phyloP scores from a whole-genome alignment of 1,140 invertebrate species.

The Drosophila varians region DNA sequence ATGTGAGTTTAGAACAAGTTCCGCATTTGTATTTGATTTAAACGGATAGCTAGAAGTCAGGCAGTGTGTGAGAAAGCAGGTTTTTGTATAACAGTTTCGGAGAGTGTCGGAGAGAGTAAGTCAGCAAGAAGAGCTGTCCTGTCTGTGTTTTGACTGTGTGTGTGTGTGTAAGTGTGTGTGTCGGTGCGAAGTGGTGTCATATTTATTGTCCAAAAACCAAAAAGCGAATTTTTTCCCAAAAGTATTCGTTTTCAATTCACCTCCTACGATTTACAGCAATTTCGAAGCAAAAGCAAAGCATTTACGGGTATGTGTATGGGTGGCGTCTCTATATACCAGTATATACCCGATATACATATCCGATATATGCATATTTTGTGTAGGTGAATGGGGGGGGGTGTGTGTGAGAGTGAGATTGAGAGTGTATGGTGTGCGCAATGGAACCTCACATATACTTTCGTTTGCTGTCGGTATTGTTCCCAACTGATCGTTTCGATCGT shows the following conservation, averaged over 20 bases:
- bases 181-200: slow-evolving; percentile 4
- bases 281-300: slow-evolving; percentile 61
- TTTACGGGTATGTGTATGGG: slow-evolving; percentile 21
- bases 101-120: slow-evolving; percentile 17
- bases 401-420: slow-evolving; percentile 21
- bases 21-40: slow-evolving; percentile 37
- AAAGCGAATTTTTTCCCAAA: slow-evolving; percentile 32
- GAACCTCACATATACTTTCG: slow-evolving; percentile 52
- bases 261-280: slow-evolving; percentile 48
- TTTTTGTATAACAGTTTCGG: slow-evolving; percentile 13
- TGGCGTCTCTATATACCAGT: neutral
- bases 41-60: slow-evolving; percentile 34
- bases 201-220: slow-evolving; percentile 29
- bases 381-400: neutral
- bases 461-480: slow-evolving; percentile 17
- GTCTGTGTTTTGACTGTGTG: no score
- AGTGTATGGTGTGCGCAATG: slow-evolving; percentile 55
- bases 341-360: slow-evolving; percentile 14
- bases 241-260: slow-evolving; percentile 28
- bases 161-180: no score
- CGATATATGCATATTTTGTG: neutral
- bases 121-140: slow-evolving; percentile 41
- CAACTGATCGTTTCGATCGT: slow-evolving; percentile 27
- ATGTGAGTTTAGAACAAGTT: slow-evolving; percentile 36
- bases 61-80: slow-evolving; percentile 61